Conservation (phyloP, 2,888 invertebrate genomes). For the Netelia inedita region DNA sequence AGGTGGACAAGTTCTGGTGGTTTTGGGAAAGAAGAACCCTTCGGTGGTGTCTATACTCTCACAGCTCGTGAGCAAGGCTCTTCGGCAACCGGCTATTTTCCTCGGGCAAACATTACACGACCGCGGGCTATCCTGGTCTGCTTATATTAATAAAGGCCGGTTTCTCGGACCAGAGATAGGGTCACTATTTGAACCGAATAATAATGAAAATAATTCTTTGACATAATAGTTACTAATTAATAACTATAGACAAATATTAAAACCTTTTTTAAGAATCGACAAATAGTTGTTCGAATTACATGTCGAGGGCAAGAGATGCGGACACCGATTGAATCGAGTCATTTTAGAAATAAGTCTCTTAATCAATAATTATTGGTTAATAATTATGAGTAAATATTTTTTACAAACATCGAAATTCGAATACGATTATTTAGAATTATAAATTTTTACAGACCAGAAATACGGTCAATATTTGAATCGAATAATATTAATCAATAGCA, state of each 20-base stretch:
- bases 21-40: conserved; percentile 18
- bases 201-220: background rate
- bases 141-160: conserved; percentile 22
- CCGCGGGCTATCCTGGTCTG: background rate
- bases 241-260: too few species aligned
- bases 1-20: conserved; percentile 5
- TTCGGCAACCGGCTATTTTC: conserved; percentile 37
- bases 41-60: background rate
- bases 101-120: conserved; percentile 38
- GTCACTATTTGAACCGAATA: background rate
- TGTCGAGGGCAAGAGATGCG: too few species aligned
- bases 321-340: too few species aligned
- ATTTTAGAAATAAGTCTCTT: too few species aligned
- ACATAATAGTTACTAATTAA: too few species aligned
- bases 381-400: too few species aligned
- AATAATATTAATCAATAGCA: background rate
- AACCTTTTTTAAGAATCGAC: too few species aligned
- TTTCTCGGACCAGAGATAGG: background rate
- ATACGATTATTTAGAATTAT: too few species aligned
- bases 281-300: too few species aligned
- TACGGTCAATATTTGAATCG: background rate
- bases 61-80: conserved; percentile 2
- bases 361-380: too few species aligned
- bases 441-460: too few species aligned
- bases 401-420: too few species aligned